Evolutionary conservation across 2,113 vertebrate genomes (phyloP).

Genomic region (Corvus cornix): DNA sequence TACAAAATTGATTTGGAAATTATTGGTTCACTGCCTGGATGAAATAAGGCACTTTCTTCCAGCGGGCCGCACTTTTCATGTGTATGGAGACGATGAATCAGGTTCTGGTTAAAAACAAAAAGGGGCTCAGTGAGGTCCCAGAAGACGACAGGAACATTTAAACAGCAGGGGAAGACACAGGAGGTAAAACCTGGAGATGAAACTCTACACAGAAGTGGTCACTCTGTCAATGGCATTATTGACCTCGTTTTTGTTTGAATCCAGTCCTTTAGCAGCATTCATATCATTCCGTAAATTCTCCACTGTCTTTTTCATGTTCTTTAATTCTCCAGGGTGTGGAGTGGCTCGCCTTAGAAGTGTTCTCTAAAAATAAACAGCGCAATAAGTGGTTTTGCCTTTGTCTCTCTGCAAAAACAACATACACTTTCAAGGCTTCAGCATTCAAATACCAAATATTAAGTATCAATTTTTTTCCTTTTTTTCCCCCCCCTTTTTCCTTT

Average conservation of each 20-base stretch:
- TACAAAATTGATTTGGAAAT: conserved; percentile 74
- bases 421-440: conserved; percentile 10
- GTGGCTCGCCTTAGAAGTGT: conserved; percentile 92
- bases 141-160: conserved; percentile 62
- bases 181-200: conserved; percentile 82
- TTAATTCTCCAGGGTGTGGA: conserved; percentile 95
- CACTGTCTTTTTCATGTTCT: conserved; percentile 93
- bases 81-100: conserved; percentile 62
- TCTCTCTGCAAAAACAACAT: neutral
- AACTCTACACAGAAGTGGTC: conserved; percentile 94
- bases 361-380: conserved; percentile 76
- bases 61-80: conserved; percentile 64
- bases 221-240: conserved; percentile 92
- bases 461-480: neutral
- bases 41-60: conserved; percentile 88
- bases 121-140: conserved; percentile 64
- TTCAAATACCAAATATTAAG: neutral
- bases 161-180: conserved; percentile 82
- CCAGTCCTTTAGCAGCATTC: conserved; percentile 96
- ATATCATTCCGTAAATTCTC: conserved; percentile 95
- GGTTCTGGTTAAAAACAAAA: conserved; percentile 58
- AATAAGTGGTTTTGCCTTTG: conserved; percentile 48
- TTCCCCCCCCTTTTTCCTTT: neutral
- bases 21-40: conserved; percentile 72
- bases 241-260: conserved; percentile 99